These are phyloP conservation scores for Drosophila affinis DNA, from an alignment of 2,888 invertebrate species.

Conservation along the genomic window DNA sequence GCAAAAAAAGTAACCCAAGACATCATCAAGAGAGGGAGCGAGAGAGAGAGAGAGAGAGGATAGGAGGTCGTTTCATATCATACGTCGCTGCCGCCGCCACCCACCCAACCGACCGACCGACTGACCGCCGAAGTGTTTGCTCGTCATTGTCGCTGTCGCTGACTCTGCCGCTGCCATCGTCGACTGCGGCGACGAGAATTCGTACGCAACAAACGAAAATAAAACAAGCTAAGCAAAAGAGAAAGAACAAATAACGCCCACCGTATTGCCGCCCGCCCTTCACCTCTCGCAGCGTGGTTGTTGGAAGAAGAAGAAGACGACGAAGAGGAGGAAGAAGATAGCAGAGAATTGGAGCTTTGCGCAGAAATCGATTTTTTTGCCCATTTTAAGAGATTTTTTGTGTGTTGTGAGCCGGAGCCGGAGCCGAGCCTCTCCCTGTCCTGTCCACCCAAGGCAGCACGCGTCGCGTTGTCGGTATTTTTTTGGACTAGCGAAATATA, in stretches of 20 bases:
- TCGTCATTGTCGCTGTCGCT: constrained; percentile 9
- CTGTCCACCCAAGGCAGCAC: constrained; percentile 35
- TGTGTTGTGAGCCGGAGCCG: not conserved
- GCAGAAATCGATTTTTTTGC: constrained; percentile 82
- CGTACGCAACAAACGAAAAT: constrained; percentile 59
- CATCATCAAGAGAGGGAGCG: constrained; percentile 40
- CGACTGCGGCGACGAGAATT: constrained; percentile 58
- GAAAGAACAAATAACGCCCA: constrained; percentile 75
- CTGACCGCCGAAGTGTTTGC: constrained; percentile 37
- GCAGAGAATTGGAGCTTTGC: constrained; percentile 73
- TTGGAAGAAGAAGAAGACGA: constrained; percentile 35
- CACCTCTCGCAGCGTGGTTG: constrained; percentile 29
- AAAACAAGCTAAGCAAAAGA: constrained; percentile 49
- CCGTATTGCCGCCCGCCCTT: constrained; percentile 54
- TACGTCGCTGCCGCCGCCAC: constrained; percentile 5
- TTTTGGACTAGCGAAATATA: constrained; percentile 54
- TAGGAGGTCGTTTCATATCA: constrained; percentile 34
- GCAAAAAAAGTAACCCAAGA: constrained; percentile 42
- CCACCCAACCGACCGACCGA: constrained; percentile 23
- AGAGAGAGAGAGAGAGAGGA: constrained; percentile 31
- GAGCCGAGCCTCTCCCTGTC: not conserved
- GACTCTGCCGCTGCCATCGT: too few species aligned
- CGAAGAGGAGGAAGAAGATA: constrained; percentile 52
- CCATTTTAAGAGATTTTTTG: constrained; percentile 71
- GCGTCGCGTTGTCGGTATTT: constrained; percentile 16